Conservation (phyloP, 2,797 vertebrate species). For the Lates japonicus region DNA sequence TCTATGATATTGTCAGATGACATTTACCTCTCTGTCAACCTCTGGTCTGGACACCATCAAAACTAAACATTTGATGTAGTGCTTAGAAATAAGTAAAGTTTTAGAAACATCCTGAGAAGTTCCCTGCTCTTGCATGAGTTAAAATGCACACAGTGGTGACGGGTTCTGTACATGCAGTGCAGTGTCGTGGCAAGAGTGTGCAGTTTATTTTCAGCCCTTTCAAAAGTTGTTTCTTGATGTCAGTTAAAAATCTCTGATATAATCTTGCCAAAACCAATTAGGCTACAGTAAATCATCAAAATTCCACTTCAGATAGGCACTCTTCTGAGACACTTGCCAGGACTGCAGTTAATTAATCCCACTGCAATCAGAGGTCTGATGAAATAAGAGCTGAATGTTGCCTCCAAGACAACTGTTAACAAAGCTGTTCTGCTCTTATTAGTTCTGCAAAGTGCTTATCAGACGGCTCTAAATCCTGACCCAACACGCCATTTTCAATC, state of each 20-base stretch:
- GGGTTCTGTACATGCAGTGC: slow-evolving; percentile 36
- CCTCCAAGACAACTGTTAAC: slow-evolving; percentile 70
- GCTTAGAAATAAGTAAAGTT: slow-evolving; percentile 11
- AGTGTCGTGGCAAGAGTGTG: slow-evolving; percentile 7
- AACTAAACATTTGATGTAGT: slow-evolving; percentile 2
- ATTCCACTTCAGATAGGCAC: slow-evolving; percentile 69
- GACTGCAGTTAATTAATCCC: slow-evolving; percentile 84
- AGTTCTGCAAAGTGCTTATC: slow-evolving; percentile 73
- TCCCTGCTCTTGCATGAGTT: slow-evolving; percentile 8
- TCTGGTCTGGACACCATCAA: not conserved
- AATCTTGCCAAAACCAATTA: slow-evolving; percentile 85
- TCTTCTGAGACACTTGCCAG: slow-evolving; percentile 74
- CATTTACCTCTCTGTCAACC: not conserved
- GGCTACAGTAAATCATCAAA: slow-evolving; percentile 75
- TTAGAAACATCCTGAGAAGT: not conserved
- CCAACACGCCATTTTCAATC: slow-evolving; percentile 36
- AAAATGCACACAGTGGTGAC: slow-evolving; percentile 2
- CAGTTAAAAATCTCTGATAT: slow-evolving; percentile 80
- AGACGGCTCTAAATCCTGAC: slow-evolving; percentile 49
- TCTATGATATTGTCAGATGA: slow-evolving; percentile 1
- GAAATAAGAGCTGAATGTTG: slow-evolving; percentile 70
- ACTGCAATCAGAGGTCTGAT: slow-evolving; percentile 73
- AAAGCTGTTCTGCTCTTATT: slow-evolving; percentile 70
- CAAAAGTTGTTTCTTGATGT: slow-evolving; percentile 79
- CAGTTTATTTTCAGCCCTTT: slow-evolving; percentile 42